Base-by-base conservation (phyloP, 1,140 invertebrate species). In the Liolophura sinensis region DNA sequence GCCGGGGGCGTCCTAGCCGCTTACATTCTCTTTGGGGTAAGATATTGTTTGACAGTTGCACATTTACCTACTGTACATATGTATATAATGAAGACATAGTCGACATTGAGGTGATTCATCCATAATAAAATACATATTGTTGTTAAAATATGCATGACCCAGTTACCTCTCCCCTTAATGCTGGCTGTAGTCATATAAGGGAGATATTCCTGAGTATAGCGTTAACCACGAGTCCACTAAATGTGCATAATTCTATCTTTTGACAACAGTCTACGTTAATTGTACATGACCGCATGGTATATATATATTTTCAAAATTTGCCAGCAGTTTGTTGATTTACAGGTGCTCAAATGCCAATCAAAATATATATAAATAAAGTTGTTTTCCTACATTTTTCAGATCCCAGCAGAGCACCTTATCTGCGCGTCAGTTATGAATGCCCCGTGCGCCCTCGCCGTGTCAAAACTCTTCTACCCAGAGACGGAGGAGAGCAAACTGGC, bases 341-440 rank as follows among this genome's bases (percentile, higher is more conserved):
- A 40, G 9, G 9, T 40, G 31, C n/a, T n/a, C n/a, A n/a, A n/a
- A n/a, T n/a, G n/a, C n/a, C n/a, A n/a, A n/a, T n/a, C n/a, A n/a
- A n/a, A n/a, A n/a, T n/a, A n/a, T n/a, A n/a, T n/a, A n/a, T n/a
- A n/a, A n/a, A 40, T 40, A 5, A 40, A 40, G 3, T 40, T 40
- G 31, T 5, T 40, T 40, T 40, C 31, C 75, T 73, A 55, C 71
- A 72, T 47, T 67, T 65, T 64, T 61, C 66, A 82, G 83, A 77
- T 85, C 18, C 79, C 77, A 52, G 76, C 86, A 0, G 70, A 71
- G 56, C 78, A 85, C 65, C 69, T 85, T n/a, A 89, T 98, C 55
- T 93, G 93, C 0, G 93, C 96, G 0, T 93, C 92, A 58, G 89
- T 97, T 0, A 97, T 98, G 95, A 92, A 93, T 0, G 95, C 95